Conservation (phyloP, 2,113 vertebrate genomes). For the Verasper variegatus region DNA sequence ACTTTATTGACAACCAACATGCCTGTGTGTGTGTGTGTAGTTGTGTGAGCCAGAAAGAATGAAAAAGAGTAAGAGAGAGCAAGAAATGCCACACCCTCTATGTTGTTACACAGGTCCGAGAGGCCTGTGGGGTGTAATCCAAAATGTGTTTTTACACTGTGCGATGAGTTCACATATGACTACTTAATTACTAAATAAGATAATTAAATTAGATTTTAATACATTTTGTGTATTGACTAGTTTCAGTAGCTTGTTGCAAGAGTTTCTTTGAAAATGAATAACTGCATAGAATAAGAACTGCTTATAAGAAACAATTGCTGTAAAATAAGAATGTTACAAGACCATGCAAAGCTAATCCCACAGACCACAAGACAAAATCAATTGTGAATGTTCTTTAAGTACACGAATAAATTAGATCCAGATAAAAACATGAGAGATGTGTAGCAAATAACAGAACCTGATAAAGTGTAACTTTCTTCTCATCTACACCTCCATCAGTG, state of each 20-base stretch:
- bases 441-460: background rate
- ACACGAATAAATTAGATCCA: background rate
- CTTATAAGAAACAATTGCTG: too few relatives aligned
- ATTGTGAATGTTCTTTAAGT: background rate
- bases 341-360: background rate
- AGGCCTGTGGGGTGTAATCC: background rate
- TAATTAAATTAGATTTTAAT: too few relatives aligned
- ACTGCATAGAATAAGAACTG: background rate
- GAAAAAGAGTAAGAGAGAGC: slow-evolving; percentile 8
- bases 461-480: background rate
- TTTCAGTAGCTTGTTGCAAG: too few relatives aligned
- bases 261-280: too few relatives aligned
- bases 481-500: too few relatives aligned
- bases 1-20: slow-evolving; percentile 3
- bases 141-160: slow-evolving; percentile 15
- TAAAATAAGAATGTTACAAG: background rate
- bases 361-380: background rate
- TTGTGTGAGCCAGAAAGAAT: background rate
- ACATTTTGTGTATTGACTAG: too few relatives aligned
- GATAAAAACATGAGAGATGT: background rate
- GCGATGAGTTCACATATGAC: background rate
- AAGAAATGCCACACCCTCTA: slow-evolving; percentile 47
- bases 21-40: background rate
- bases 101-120: background rate
- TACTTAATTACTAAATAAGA: too few relatives aligned